Evolutionary conservation across 1,140 invertebrate species (phyloP), one percentile per base, ranked within the genome.

Genomic region (Leptopilina clavipes): DNA sequence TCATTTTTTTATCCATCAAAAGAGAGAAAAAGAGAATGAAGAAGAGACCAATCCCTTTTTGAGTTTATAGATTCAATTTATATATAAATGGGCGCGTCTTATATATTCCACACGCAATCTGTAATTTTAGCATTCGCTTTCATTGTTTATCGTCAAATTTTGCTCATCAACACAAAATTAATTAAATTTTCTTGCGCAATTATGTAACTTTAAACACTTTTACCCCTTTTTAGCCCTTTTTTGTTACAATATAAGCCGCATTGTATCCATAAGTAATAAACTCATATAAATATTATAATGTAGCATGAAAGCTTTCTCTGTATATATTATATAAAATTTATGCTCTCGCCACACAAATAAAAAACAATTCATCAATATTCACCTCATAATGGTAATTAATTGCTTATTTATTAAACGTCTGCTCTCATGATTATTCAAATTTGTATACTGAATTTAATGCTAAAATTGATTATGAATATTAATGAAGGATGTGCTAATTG

Each of bases 41-140:
- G n/a, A 14, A 52, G 3, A 52, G 48, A 52, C 48, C 44, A 45
- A 45, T 1, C 44, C 14, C 14, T 52, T 52, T 52, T 52, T 17
- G 48, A 8, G n/a, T 45, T 45, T 45, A 40, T 40, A 12, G 44
- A 14, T 52, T 17, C 12, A 52, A 52, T 52, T 52, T 52, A 52
- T 52, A n/a, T n/a, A 52, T 17, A 17, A 52, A 52, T 52, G 48
- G 48, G 48, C 17, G 48, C 48, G 48, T 52, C 48, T 52, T n/a
- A 52, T 2, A 5, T 52, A 52, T 52, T 52, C 5, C 17, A 17
- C 48, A 52, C 48, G 48, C 48, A 52, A 52, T 52, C n/a, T 8
- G 48, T 17, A 17, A n/a, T 52, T 52, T 17, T 40, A 40, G 8
- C 37, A 40, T 40, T 9, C 9, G 2, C 37, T 52, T 1, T 52